Evolutionary conservation across 2,113 vertebrate species (phyloP).

Genomic region (Zosterops japonicus): DNA sequence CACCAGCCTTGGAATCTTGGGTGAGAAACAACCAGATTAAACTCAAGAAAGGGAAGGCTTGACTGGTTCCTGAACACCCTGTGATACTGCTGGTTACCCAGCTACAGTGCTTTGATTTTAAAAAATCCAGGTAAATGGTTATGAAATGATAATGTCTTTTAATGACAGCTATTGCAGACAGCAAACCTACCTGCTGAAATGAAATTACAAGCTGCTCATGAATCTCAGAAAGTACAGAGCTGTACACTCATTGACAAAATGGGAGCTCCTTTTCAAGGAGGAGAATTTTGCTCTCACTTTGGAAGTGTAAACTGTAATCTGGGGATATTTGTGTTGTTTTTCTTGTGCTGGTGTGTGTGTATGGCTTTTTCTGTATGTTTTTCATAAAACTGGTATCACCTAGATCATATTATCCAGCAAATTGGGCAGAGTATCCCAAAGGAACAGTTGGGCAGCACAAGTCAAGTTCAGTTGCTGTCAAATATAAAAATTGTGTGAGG

Average conservation of each 20-base stretch:
- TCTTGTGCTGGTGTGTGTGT: not conserved
- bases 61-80: not conserved
- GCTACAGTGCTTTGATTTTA: not conserved
- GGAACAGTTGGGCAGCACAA: not conserved
- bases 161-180: not conserved
- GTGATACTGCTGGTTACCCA: not conserved
- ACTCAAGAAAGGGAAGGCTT: not conserved
- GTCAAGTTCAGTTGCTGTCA: accelerated
- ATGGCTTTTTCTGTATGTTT: not conserved
- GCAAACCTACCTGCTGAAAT: not conserved
- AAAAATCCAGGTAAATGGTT: not conserved
- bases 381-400: not conserved
- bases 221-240: not conserved
- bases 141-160: not conserved
- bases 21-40: too few relatives aligned
- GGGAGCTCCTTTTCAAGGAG: not conserved
- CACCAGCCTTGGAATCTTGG: too few relatives aligned
- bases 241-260: not conserved
- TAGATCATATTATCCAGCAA: accelerated
- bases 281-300: not conserved
- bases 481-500: too few relatives aligned
- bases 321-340: not conserved
- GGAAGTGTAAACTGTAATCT: not conserved
- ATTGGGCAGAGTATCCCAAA: not conserved
- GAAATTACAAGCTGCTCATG: not conserved